A percentile compares a stretch with the other conserved stretches of the same genome.
Evolutionary conservation across 2,797 vertebrate genomes (phyloP).

Genomic region (Acanthis flammea): DNA sequence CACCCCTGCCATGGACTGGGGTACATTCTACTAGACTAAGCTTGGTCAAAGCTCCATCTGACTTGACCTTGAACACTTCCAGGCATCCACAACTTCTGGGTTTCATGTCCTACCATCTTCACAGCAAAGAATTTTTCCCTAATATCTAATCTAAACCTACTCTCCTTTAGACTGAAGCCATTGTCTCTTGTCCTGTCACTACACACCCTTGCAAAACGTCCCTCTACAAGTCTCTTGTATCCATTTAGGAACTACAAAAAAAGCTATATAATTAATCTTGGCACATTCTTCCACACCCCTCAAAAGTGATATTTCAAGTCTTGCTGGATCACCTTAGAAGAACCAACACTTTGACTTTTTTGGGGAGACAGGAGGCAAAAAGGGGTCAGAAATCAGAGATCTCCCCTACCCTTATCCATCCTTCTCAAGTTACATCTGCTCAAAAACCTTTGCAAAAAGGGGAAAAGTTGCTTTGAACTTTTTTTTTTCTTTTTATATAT

Average conservation of each 20-base stretch:
- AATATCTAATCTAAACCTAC: not conserved
- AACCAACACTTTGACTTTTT: not conserved
- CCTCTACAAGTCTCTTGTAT: no score
- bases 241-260: not conserved
- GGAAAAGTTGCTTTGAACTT: not conserved
- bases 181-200: not conserved
- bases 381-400: not conserved
- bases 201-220: not conserved
- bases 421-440: not conserved
- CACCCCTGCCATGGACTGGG: not conserved
- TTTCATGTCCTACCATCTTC: not conserved
- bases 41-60: not conserved
- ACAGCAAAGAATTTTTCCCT: not conserved
- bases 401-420: not conserved
- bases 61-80: not conserved
- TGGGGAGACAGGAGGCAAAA: not conserved
- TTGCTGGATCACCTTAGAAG: constrained; percentile 4
- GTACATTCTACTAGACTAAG: fast-evolving
- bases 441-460: not conserved
- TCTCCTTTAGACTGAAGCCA: not conserved
- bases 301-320: not conserved
- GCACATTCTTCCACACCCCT: not conserved
- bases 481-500: not conserved
- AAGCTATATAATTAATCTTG: constrained; percentile 31
- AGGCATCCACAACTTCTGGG: not conserved